phyloP scores from a whole-genome alignment of 2,888 invertebrate species.

The Strigamia crassipes region DNA sequence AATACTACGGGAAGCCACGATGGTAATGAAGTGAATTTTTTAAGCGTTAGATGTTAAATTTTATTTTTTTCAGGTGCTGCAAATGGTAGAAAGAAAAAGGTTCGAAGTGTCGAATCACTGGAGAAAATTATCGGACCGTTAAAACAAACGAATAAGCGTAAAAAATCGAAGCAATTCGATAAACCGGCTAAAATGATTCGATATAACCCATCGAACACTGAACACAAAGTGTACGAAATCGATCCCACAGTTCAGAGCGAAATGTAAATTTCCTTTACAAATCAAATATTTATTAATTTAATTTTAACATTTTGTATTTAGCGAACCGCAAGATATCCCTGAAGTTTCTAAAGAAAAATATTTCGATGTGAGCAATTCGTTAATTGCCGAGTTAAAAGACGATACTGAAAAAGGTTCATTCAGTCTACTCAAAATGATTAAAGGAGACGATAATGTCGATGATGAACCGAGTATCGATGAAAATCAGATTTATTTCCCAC shows the following conservation, averaged over 20 bases:
- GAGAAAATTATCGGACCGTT: background rate
- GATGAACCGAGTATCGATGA: background rate
- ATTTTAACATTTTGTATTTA: background rate
- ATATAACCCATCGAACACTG: background rate
- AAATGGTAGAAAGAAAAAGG: too few species aligned
- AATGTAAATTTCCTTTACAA: background rate
- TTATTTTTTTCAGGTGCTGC: too few species aligned
- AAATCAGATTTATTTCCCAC: background rate
- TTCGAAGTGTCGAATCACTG: background rate
- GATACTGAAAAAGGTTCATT: constrained; percentile 24
- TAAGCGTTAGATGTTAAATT: too few species aligned
- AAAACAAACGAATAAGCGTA: background rate
- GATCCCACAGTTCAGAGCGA: background rate
- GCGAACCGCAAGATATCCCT: background rate
- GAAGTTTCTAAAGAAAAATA: constrained; percentile 8
- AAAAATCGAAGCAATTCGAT: background rate
- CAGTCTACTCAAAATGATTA: constrained; percentile 10
- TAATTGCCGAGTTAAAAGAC: constrained; percentile 42
- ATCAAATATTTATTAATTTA: background rate
- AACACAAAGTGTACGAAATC: background rate
- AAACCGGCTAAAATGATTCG: background rate
- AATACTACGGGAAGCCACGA: too few species aligned
- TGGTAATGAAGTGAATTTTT: too few species aligned
- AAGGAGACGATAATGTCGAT: constrained; percentile 45
- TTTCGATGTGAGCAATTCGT: constrained; percentile 29